Base-by-base conservation (phyloP, 2,113 vertebrate species). In the Sitta europaea region DNA sequence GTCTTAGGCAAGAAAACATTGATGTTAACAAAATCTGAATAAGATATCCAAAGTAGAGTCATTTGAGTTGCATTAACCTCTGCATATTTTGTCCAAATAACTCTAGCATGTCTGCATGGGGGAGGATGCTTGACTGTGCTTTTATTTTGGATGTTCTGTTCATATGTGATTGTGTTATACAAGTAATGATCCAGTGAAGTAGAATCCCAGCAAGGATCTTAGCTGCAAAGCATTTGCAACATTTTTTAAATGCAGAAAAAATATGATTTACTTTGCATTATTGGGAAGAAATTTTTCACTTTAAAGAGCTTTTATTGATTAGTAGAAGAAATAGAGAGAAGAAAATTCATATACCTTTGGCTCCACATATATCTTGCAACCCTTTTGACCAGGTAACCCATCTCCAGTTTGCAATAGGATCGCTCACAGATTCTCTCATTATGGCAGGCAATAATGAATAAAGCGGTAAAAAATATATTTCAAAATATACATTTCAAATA, bases 201-300 rank as follows among this genome's bases (percentile, higher is more conserved):
- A 83, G 63, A 83, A 83, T 45, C 14, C 40, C 92, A 92, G 75
- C 71, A 70, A 9, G 21, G 7, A 88, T 31, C 78, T 86, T 74
- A 86, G 86, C 42, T 86, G 36, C 40, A 83, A 86, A 91, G 15
- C 36, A 77, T 88, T 90, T 88, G 9, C 48, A 78, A 11, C 20
- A 23, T 53, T 78, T 50, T 36, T 71, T 92, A 94, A 94, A 88
- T 0, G 0, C 35, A 93, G 67, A 92, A 96, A 96, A 75, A 92
- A 92, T 96, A 61, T 80, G 29, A 90, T 93, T 95, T 93, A 42
- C 35, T 96, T 88, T 96, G 47, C 55, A 74, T 96, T 94, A 84
- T 74, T 92, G 51, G 43, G 54, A 95, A 79, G 29, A 82, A 91
- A 55, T 87, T 89, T 89, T 95, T 85, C 62, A 50, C 54, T 92